Base-by-base conservation (phyloP, 2,113 vertebrate species). In the Chaetodon trifascialis region DNA sequence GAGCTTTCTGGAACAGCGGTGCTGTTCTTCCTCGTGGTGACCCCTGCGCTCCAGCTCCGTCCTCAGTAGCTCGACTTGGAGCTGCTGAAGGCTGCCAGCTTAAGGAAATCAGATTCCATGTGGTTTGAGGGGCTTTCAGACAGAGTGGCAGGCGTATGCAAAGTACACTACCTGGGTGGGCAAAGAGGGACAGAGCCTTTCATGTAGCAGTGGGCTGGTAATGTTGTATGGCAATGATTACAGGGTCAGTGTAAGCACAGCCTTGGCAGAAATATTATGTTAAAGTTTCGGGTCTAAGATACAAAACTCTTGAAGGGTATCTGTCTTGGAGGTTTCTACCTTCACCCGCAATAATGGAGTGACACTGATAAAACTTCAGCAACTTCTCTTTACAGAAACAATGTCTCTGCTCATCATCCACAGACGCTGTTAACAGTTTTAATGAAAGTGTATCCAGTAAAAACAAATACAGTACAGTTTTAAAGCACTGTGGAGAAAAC, bases 1-100 rank as follows among this genome's bases (percentile, higher is more conserved):
- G 63, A 73, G 51, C 46, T 56, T 74, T 81, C 70, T 76, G 68
- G 65, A 78, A 78, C 73, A 78, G 70, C 51, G 30, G 46, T 42
- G 1, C 67, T 46, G 12, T 68, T 70, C 60, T 63, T 79, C 47
- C 19, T 66, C 25, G 7, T 40, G 7, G 52, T 82, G 74, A 84
- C 64, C 75, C 60, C 69, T 56, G 62, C 5, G 14, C 71, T 65
- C 34, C 25, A 2, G 49, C 70, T 69, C 38, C 17, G 15, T 66
- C 66, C 52, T 62, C 55, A 36, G 77, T 38, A 58, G 66, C 44
- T 65, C 56, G 14, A 44, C 49, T 30, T 0, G 4, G 40, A 58
- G 55, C 19, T 11, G 10, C 40, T 60, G 11, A 2, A 5, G 58
- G 38, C 38, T 49, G 25, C 70, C 46, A 15, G 58, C 25, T 11